Evolutionary conservation across 2,797 vertebrate species (phyloP).

Genomic region (Cichlasoma orientale): DNA sequence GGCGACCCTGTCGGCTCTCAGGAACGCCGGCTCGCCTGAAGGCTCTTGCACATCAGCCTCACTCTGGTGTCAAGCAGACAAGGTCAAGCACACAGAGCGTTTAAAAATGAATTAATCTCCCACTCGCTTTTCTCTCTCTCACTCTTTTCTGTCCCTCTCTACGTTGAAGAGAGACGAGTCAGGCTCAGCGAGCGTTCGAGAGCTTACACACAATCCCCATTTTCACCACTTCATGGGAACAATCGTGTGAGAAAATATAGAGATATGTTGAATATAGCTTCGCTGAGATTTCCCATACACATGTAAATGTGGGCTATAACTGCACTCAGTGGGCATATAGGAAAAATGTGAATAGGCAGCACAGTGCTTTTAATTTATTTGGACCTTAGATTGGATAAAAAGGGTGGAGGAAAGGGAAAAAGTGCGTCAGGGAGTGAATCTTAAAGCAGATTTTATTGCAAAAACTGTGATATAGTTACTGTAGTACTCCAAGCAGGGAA

Average conservation of each 20-base stretch:
- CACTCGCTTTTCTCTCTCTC: slow-evolving; percentile 32
- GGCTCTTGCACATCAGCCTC: slow-evolving; percentile 60
- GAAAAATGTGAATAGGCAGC: slow-evolving; percentile 6
- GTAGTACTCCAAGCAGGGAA: background rate
- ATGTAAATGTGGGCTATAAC: slow-evolving; percentile 23
- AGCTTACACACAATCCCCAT: slow-evolving; percentile 58
- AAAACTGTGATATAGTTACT: background rate
- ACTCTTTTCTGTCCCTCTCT: slow-evolving; percentile 12
- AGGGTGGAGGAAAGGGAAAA: background rate
- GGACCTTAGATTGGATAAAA: background rate
- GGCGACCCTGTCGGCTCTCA: slow-evolving; percentile 25
- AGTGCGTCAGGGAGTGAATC: background rate
- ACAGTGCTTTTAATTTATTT: slow-evolving; percentile 7
- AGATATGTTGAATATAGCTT: slow-evolving; percentile 18
- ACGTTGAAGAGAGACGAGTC: slow-evolving; percentile 22
- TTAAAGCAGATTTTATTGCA: background rate
- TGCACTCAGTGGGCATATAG: slow-evolving; percentile 14
- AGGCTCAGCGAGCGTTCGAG: slow-evolving; percentile 23
- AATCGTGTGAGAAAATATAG: slow-evolving; percentile 34
- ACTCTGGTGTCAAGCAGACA: slow-evolving; percentile 75
- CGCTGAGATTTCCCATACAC: slow-evolving; percentile 1
- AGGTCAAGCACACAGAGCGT: slow-evolving; percentile 76
- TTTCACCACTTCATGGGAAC: slow-evolving; percentile 53
- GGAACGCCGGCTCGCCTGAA: slow-evolving; percentile 41
- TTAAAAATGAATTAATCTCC: slow-evolving; percentile 77